phyloP scores from a whole-genome alignment of 2,797 vertebrate species.

The Oreochromis grahami region DNA sequence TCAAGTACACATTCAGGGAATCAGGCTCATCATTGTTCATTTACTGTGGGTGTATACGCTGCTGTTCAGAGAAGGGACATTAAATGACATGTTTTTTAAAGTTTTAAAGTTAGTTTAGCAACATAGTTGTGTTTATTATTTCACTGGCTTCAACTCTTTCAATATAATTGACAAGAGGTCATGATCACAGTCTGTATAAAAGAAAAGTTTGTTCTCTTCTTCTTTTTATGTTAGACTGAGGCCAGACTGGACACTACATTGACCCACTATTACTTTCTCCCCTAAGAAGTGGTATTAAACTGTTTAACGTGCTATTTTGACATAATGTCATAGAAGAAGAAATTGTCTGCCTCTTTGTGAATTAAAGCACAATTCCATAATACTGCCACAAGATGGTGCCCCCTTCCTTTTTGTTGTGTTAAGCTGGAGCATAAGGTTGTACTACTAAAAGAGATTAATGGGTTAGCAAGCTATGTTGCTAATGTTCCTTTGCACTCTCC shows the following conservation, averaged over 20 bases:
- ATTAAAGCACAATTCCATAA: not conserved
- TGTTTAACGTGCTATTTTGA: no score
- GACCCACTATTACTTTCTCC: not conserved
- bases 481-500: not conserved
- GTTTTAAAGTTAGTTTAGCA: not conserved
- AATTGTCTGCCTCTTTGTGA: not conserved
- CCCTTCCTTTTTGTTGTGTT: accelerated
- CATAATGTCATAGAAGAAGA: not conserved
- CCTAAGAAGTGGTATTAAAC: no score
- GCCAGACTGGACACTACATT: not conserved
- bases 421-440: not conserved
- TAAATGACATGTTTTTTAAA: not conserved
- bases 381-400: not conserved
- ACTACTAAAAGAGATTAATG: not conserved
- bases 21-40: not conserved
- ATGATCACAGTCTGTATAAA: not conserved
- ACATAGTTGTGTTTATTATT: not conserved
- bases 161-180: not conserved
- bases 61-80: not conserved
- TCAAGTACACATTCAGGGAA: not conserved
- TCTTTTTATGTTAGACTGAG: not conserved
- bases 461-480: accelerated
- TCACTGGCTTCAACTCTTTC: not conserved
- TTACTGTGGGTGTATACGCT: not conserved
- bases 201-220: not conserved